Percentiles rank a stretch among this genome's conserved stretches.
Evolutionary conservation across 2,888 invertebrate genomes (phyloP).

Genomic region (Abscondita cerata): DNA sequence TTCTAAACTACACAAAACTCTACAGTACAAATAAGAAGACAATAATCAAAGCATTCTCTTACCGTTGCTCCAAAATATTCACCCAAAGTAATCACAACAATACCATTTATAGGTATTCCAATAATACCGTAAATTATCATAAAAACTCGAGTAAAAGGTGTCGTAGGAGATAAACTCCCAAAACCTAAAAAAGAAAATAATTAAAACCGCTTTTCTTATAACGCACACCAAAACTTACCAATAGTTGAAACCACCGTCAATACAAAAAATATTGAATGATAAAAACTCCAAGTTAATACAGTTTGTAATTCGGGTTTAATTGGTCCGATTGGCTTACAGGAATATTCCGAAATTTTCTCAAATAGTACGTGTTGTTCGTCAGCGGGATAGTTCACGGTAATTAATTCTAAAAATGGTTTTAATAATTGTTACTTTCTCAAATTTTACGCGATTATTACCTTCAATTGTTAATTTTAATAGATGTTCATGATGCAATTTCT

Average conservation of each 20-base stretch:
- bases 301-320: slow-evolving; percentile 59
- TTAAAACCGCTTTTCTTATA: background rate
- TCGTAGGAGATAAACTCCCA: slow-evolving; percentile 87
- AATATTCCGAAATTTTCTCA: slow-evolving; percentile 60
- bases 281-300: slow-evolving; percentile 83
- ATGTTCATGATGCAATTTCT: slow-evolving; percentile 65
- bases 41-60: slow-evolving; percentile 51
- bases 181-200: slow-evolving; percentile 68
- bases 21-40: background rate
- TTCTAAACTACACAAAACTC: slow-evolving; percentile 67
- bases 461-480: slow-evolving; percentile 72
- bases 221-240: slow-evolving; percentile 63
- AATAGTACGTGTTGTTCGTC: slow-evolving; percentile 10
- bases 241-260: slow-evolving; percentile 93
- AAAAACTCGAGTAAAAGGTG: slow-evolving; percentile 77
- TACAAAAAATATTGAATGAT: slow-evolving; percentile 90
- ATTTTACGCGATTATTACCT: slow-evolving; percentile 63
- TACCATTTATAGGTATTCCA: slow-evolving; percentile 86
- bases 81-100: slow-evolving; percentile 80
- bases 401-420: slow-evolving; percentile 12
- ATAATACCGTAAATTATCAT: slow-evolving; percentile 89
- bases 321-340: slow-evolving; percentile 75
- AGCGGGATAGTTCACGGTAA: slow-evolving; percentile 7
- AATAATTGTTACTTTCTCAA: background rate
- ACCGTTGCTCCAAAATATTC: slow-evolving; percentile 85